Evolutionary conservation across 2,888 invertebrate genomes (phyloP).

Genomic region (Drosophila quinaria): DNA sequence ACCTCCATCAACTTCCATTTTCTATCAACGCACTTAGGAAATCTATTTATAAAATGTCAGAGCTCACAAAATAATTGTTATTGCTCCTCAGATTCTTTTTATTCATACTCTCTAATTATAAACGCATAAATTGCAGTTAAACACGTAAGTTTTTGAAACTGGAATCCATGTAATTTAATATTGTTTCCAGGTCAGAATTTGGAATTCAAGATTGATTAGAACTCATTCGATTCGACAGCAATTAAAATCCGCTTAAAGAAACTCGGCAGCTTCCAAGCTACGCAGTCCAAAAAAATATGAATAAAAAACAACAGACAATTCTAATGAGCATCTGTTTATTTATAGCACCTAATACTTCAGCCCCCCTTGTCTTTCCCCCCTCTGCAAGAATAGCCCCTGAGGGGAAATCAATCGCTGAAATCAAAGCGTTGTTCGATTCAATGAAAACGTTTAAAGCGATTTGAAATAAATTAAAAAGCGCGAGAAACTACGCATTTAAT

Average conservation of each 20-base stretch:
- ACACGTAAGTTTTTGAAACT: constrained; percentile 13
- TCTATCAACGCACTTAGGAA: neutral
- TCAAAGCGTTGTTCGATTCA: constrained; percentile 72
- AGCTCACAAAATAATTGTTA: constrained; percentile 8
- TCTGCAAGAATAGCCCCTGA: neutral
- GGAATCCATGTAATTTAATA: constrained; percentile 45
- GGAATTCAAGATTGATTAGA: constrained; percentile 64
- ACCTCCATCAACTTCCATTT: neutral
- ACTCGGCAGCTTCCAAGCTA: constrained; percentile 67
- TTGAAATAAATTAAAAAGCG: constrained; percentile 70
- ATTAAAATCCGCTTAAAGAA: constrained; percentile 74
- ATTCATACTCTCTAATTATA: constrained; percentile 16
- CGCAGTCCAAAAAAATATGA: constrained; percentile 38
- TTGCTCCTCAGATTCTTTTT: constrained; percentile 2
- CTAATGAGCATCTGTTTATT: constrained; percentile 52
- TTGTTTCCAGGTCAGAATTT: constrained; percentile 13
- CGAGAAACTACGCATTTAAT: constrained; percentile 73
- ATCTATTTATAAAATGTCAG: constrained; percentile 15
- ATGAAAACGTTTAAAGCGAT: constrained; percentile 73
- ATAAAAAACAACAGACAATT: constrained; percentile 8
- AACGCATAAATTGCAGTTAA: constrained; percentile 12
- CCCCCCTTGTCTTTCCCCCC: neutral
- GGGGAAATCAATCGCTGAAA: constrained; percentile 45
- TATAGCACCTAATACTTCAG: constrained; percentile 42
- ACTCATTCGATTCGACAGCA: constrained; percentile 61